Percentiles rank a stretch among this genome's conserved stretches.
Evolutionary conservation across 2,113 vertebrate genomes (phyloP).

Genomic region (Xenopus borealis): DNA sequence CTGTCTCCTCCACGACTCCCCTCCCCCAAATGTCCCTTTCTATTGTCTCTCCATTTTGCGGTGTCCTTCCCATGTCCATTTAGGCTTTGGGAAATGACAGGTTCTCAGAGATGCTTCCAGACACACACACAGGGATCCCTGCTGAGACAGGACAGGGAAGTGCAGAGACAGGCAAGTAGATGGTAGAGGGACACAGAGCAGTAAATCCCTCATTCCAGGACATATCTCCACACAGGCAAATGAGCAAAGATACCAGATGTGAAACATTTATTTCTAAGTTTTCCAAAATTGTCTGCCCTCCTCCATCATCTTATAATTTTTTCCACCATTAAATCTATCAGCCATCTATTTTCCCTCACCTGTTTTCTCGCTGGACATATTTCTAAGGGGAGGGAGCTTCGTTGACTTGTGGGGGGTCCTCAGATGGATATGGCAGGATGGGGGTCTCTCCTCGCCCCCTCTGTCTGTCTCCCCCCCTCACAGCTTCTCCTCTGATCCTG

Average conservation of each 20-base stretch:
- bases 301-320: background rate
- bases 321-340: slow-evolving; percentile 3
- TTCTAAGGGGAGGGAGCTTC: slow-evolving; percentile 26
- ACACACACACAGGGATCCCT: background rate
- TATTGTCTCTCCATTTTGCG: background rate
- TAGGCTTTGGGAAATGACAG: background rate
- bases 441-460: slow-evolving; percentile 43
- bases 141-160: background rate
- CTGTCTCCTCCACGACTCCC: background rate
- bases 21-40: background rate
- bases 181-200: background rate
- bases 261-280: background rate
- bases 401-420: slow-evolving; percentile 22
- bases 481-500: slow-evolving; percentile 22
- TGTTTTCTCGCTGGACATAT: slow-evolving; percentile 39
- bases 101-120: background rate
- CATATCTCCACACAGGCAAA: background rate
- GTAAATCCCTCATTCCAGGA: background rate
- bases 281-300: slow-evolving; percentile 3
- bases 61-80: slow-evolving; percentile 1
- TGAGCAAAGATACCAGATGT: background rate
- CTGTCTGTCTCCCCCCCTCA: slow-evolving; percentile 6
- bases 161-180: background rate
- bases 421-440: slow-evolving; percentile 25
- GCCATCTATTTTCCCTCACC: slow-evolving; percentile 24